These are phyloP conservation scores for Anguilla anguilla DNA, from an alignment of 2,797 vertebrate genomes.

Conservation along the genomic window DNA sequence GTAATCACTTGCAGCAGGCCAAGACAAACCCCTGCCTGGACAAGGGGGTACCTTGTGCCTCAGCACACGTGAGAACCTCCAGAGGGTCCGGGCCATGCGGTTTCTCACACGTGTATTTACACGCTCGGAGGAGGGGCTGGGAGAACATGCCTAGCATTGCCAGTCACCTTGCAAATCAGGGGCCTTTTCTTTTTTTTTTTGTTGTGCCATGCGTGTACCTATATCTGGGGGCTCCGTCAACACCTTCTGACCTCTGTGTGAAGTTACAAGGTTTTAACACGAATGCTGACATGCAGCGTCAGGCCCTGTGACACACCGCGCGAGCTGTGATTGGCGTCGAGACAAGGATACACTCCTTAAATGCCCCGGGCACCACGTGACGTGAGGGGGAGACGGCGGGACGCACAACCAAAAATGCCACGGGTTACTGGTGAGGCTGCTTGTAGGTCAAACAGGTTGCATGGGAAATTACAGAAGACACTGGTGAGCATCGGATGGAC, in stretches of 20 bases:
- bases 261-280: constrained; percentile 30
- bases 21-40: constrained; percentile 33
- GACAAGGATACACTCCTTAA: neutral
- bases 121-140: neutral
- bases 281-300: neutral
- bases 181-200: neutral
- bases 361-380: neutral
- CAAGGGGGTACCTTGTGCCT: constrained; percentile 38
- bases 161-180: constrained; percentile 37
- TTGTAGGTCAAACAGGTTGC: neutral
- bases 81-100: neutral
- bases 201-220: neutral
- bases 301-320: neutral
- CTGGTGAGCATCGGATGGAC: neutral
- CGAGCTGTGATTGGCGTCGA: neutral
- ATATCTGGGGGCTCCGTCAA: constrained; percentile 36
- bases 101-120: constrained; percentile 3
- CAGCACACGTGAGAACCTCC: constrained; percentile 21
- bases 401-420: neutral
- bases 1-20: constrained; percentile 31
- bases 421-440: neutral
- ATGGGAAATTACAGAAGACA: neutral
- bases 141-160: neutral
- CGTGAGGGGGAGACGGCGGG: neutral
- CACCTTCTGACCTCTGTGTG: constrained; percentile 40